phyloP scores from a whole-genome alignment of 2,888 invertebrate species.

The Lepidocyrtoides sp. region DNA sequence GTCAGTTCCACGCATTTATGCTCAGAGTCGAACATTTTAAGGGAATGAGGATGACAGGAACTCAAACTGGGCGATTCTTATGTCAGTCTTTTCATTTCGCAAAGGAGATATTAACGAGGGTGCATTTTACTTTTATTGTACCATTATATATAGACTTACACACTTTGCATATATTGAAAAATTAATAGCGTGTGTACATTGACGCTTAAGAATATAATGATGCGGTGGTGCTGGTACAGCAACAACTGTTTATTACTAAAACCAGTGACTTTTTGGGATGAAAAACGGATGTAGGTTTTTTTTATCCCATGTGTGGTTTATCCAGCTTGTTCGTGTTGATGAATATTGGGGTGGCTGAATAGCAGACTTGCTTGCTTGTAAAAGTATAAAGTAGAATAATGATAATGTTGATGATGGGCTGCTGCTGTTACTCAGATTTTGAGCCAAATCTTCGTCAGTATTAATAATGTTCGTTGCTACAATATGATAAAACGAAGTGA shows the following conservation, averaged over 20 bases:
- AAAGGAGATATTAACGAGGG: slow-evolving; percentile 54
- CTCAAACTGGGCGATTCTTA: neutral
- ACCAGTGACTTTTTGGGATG: neutral
- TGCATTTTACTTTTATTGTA: slow-evolving; percentile 36
- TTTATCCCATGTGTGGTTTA: slow-evolving; percentile 5
- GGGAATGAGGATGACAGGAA: slow-evolving; percentile 54
- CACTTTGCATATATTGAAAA: neutral
- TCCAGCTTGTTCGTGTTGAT: slow-evolving; percentile 33
- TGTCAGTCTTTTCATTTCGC: slow-evolving; percentile 58
- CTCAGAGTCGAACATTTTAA: neutral
- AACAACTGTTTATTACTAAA: neutral
- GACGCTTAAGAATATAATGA: neutral
- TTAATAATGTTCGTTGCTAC: neutral
- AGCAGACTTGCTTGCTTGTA: neutral
- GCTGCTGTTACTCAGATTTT: neutral
- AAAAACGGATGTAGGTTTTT: slow-evolving; percentile 54
- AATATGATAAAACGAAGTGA: neutral
- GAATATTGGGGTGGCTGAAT: slow-evolving; percentile 69
- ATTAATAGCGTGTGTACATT: neutral
- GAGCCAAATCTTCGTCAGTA: neutral
- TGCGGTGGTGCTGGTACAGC: neutral
- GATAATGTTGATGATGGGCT: neutral
- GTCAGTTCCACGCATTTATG: neutral
- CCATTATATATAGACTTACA: neutral
- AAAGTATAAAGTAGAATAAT: neutral